Conservation (phyloP, 1,140 invertebrate genomes). For the Lordiphosa mommai region DNA sequence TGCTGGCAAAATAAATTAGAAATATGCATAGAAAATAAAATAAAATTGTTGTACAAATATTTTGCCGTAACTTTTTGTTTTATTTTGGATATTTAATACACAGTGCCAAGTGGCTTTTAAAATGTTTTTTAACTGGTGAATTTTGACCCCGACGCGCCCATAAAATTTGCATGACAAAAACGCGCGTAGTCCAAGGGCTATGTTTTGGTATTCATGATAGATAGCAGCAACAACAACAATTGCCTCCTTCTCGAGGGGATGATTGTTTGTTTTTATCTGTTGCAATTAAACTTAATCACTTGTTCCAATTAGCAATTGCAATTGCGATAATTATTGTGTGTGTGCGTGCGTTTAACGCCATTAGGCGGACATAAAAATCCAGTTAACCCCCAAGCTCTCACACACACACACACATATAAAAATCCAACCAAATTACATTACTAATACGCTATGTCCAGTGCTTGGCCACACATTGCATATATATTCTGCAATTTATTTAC, state of each 20-base stretch:
- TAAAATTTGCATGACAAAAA: slow-evolving; percentile 61
- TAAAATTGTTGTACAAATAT: slow-evolving; percentile 33
- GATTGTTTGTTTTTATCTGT: slow-evolving; percentile 52
- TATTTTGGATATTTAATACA: slow-evolving; percentile 48
- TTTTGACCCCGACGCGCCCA: slow-evolving; percentile 5
- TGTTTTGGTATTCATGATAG: slow-evolving; percentile 46
- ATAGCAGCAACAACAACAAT: background rate
- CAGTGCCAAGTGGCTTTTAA: slow-evolving; percentile 47
- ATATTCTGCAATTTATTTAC: slow-evolving; percentile 53
- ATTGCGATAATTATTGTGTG: slow-evolving; percentile 53
- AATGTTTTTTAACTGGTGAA: slow-evolving; percentile 59
- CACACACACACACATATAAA: slow-evolving; percentile 41
- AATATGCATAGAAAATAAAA: slow-evolving; percentile 49
- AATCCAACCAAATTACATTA: slow-evolving; percentile 76
- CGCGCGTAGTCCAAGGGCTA: slow-evolving; percentile 38
- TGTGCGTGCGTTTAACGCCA: slow-evolving; percentile 51
- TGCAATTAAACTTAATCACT: slow-evolving; percentile 73
- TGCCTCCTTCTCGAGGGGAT: background rate
- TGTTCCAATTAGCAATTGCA: slow-evolving; percentile 67
- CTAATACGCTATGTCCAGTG: slow-evolving; percentile 62
- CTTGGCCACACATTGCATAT: slow-evolving; percentile 24
- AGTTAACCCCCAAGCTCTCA: slow-evolving; percentile 3
- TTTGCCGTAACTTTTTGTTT: slow-evolving; percentile 60
- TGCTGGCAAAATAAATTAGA: slow-evolving; percentile 47
- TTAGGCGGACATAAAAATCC: slow-evolving; percentile 51